A percentile compares a stretch with the other conserved stretches of the same genome.
Evolutionary conservation across 2,888 invertebrate genomes (phyloP).

Genomic region (Helobdella robusta): DNA sequence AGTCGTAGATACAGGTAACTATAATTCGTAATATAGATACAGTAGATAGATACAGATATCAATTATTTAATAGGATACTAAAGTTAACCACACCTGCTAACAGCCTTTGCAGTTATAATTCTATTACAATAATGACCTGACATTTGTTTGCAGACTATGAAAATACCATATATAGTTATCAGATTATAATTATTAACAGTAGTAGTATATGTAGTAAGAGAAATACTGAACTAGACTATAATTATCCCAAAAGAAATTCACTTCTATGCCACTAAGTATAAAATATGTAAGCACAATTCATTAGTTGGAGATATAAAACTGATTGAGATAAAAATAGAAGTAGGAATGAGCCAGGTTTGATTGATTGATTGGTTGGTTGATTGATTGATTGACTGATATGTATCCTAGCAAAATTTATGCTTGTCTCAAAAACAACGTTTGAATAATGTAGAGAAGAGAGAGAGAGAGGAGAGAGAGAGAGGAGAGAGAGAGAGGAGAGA

Average conservation of each 20-base stretch:
- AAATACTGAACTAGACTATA: neutral
- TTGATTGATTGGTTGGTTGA: slow-evolving; percentile 3
- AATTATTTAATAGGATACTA: no score
- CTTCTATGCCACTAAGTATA: neutral
- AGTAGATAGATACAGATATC: no score
- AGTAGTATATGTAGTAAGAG: neutral
- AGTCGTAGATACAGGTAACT: no score
- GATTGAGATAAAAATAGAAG: neutral
- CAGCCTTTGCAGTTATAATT: no score
- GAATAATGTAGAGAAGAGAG: no score
- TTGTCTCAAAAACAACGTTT: no score
- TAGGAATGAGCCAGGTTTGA: neutral
- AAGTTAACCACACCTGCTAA: no score
- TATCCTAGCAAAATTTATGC: neutral
- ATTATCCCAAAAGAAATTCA: neutral
- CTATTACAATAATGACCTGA: no score
- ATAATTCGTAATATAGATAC: no score
- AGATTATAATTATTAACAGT: neutral
- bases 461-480: no score
- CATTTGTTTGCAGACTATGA: no score
- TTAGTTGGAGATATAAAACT: neutral
- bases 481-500: no score
- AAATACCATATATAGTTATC: neutral
- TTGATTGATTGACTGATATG: neutral
- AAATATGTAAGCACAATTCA: neutral